Evolutionary conservation across 2,113 vertebrate genomes (phyloP).

Genomic region (Lycocorax pyrrhopterus): DNA sequence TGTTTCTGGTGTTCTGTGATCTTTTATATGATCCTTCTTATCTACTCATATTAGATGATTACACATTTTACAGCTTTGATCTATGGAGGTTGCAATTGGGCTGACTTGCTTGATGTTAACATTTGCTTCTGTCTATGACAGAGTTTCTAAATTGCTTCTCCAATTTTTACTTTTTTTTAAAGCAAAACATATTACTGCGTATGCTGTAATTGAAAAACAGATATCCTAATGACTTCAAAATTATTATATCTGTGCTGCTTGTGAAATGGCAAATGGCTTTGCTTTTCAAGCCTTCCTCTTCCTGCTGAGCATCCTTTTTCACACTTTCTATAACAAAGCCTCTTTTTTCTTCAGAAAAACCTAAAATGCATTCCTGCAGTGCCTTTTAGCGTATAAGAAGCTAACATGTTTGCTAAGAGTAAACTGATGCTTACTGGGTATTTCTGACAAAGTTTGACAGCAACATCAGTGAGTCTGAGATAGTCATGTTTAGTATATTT

Average conservation of each 20-base stretch:
- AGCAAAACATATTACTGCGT: not conserved
- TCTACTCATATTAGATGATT: not conserved
- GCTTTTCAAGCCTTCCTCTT: not conserved
- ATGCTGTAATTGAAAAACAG: not conserved
- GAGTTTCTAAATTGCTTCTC: not conserved
- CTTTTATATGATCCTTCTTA: conserved; percentile 11
- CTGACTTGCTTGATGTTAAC: not conserved
- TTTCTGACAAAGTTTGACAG: not conserved
- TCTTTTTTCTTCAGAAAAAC: not conserved
- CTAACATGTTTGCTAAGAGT: not conserved
- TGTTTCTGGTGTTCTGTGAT: not conserved
- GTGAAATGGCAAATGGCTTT: not conserved
- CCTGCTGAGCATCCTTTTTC: not conserved
- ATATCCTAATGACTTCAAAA: not conserved
- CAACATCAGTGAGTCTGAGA: not conserved
- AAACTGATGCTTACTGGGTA: not conserved
- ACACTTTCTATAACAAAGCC: not conserved
- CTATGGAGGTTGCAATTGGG: not conserved
- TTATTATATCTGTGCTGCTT: not conserved
- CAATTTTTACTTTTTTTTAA: not conserved
- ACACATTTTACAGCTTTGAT: conserved; percentile 11
- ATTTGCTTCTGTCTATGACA: not conserved
- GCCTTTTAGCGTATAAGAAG: not conserved
- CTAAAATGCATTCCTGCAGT: not conserved
- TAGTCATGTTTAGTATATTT: not conserved